phyloP scores from a whole-genome alignment of 1,140 invertebrate species.

The Eriosoma lanigerum region DNA sequence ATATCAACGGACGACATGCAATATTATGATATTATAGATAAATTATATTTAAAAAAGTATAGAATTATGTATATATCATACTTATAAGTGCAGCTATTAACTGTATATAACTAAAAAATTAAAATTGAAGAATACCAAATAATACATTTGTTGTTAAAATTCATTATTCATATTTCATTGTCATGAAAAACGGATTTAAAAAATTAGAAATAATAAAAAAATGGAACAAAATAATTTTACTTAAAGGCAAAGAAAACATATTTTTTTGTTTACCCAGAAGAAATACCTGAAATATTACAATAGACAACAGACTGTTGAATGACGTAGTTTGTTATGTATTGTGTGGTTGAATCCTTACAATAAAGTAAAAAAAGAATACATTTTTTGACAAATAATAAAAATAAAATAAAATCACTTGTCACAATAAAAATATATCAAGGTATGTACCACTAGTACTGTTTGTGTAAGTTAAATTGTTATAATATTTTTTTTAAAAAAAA shows the following conservation, averaged over 20 bases:
- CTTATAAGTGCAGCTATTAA: too few species aligned
- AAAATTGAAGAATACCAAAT: too few species aligned
- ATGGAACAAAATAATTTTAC: background rate
- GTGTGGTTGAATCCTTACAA: background rate
- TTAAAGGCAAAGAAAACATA: background rate
- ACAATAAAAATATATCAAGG: too few species aligned
- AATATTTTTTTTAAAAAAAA: too few species aligned
- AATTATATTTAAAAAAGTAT: too few species aligned
- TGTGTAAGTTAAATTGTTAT: too few species aligned
- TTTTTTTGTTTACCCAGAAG: background rate
- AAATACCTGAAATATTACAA: slow-evolving; percentile 9
- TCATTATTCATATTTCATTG: background rate
- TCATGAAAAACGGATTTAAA: slow-evolving; percentile 15
- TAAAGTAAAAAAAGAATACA: background rate
- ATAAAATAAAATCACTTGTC: too few species aligned
- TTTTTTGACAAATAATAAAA: background rate
- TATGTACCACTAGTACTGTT: too few species aligned
- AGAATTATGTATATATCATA: too few species aligned
- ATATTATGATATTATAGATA: too few species aligned
- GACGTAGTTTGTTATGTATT: slow-evolving; percentile 10
- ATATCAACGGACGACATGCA: too few species aligned
- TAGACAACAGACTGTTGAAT: slow-evolving; percentile 21
- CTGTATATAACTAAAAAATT: too few species aligned
- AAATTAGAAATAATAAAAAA: background rate
- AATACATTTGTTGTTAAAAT: slow-evolving; percentile 9